Conservation (phyloP, 2,888 invertebrate genomes). For the Hesperia comma region DNA sequence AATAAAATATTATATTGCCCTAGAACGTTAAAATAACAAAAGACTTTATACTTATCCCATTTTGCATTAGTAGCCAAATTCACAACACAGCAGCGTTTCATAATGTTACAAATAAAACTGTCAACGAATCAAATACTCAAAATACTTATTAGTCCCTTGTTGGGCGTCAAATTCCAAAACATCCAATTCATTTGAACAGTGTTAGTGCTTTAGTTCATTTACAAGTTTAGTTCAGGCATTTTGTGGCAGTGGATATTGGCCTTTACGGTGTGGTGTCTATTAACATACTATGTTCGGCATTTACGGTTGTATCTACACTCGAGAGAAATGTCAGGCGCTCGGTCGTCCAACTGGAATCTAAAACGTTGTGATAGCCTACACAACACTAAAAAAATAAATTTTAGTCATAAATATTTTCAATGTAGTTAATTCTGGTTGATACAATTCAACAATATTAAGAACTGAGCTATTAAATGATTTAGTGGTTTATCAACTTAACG, state of each 20-base stretch:
- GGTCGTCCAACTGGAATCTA: conserved; percentile 22
- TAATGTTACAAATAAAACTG: no score
- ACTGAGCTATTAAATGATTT: no score
- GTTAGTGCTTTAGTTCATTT: conserved; percentile 3
- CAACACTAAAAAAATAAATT: neutral
- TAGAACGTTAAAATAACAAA: no score
- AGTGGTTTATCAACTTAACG: no score
- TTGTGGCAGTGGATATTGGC: conserved; percentile 9
- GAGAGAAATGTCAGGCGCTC: conserved; percentile 16
- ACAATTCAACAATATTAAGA: no score
- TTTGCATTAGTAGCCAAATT: no score
- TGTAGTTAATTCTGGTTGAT: no score
- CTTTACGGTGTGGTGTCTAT: conserved; percentile 10
- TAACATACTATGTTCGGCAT: conserved; percentile 2
- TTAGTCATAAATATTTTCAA: no score
- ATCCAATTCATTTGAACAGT: neutral
- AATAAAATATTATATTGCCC: no score
- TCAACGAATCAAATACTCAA: no score
- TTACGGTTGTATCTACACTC: conserved; percentile 3
- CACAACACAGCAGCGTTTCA: no score
- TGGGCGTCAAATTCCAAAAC: conserved; percentile 1
- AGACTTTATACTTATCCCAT: no score
- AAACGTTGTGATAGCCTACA: conserved; percentile 5
- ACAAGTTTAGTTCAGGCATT: conserved; percentile 2
- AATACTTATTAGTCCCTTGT: neutral